A percentile compares a stretch with the other conserved stretches of the same genome.
These are phyloP conservation scores for Meloidogyne floridensis DNA, from an alignment of 1,140 invertebrate species.

Conservation along the genomic window DNA sequence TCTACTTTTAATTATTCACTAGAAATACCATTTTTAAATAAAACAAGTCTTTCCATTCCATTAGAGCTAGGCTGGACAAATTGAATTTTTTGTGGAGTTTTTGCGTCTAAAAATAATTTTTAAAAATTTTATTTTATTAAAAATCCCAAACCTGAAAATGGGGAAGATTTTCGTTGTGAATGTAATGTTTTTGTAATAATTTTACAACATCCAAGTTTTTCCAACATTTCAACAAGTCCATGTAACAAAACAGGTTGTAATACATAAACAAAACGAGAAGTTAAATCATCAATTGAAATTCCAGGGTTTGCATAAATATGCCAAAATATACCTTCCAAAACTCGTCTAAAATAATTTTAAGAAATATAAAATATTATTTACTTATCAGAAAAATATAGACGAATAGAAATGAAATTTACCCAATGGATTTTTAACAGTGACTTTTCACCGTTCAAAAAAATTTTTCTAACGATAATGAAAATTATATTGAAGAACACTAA, in stretches of 20 bases:
- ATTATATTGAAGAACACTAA: too few relatives aligned
- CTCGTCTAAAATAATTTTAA: conserved; percentile 34
- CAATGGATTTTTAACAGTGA: too few relatives aligned
- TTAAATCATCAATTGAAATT: conserved; percentile 32
- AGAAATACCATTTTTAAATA: conserved; percentile 15
- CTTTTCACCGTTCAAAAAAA: too few relatives aligned
- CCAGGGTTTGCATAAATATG: conserved; percentile 34
- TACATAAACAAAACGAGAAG: conserved; percentile 21
- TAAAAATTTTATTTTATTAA: not conserved
- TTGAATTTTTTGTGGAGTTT: not conserved
- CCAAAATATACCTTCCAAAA: conserved; percentile 35
- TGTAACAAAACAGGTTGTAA: conserved; percentile 34
- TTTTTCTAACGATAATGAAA: too few relatives aligned
- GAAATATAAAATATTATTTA: too few relatives aligned
- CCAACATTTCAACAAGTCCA: conserved; percentile 35
- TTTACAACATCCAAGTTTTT: conserved; percentile 36
- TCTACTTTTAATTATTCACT: not conserved
- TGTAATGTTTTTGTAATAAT: conserved; percentile 23
- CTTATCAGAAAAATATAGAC: too few relatives aligned
- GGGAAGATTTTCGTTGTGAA: conserved; percentile 25
- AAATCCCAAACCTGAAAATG: conserved; percentile 26
- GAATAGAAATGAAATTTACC: too few relatives aligned
- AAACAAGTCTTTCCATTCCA: conserved; percentile 28
- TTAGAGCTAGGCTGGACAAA: conserved; percentile 9
- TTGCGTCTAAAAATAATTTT: not conserved